Conservation (phyloP, 2,888 invertebrate genomes). For the Griposia aprilina region DNA sequence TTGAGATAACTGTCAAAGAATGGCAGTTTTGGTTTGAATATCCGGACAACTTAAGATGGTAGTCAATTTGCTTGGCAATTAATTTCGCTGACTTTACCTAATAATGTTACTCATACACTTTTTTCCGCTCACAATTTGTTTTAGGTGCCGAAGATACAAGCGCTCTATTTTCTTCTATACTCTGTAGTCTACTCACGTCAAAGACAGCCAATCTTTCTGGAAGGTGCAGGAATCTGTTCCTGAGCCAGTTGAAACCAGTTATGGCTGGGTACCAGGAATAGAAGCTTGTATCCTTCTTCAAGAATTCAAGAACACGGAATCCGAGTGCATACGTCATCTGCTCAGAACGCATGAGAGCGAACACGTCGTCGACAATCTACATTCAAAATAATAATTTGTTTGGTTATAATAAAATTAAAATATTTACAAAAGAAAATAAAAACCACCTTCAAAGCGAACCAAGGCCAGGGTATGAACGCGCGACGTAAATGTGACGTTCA, state of each 20-base stretch:
- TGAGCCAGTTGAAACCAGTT: constrained; percentile 83
- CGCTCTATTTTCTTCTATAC: neutral
- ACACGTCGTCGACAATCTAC: constrained; percentile 87
- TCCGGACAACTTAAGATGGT: neutral
- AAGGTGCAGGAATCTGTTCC: constrained; percentile 84
- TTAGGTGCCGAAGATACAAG: neutral
- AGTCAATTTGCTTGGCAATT: neutral
- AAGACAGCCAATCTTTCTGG: constrained; percentile 77
- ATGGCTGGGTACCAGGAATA: constrained; percentile 87
- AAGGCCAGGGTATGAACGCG: too few species aligned
- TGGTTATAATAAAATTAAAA: neutral
- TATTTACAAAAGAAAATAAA: neutral
- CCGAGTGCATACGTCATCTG: constrained; percentile 78
- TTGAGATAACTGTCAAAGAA: neutral
- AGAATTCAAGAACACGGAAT: constrained; percentile 83
- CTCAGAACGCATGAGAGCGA: constrained; percentile 85
- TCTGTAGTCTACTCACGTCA: constrained; percentile 76
- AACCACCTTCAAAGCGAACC: neutral
- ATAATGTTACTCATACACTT: neutral
- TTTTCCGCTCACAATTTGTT: neutral
- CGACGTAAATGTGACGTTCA: neutral
- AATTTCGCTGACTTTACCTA: neutral
- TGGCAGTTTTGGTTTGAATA: neutral
- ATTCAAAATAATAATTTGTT: constrained; percentile 44
- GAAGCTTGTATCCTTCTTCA: constrained; percentile 83